A percentile compares a stretch with the other conserved stretches of the same genome.
These are phyloP conservation scores for Maconellicoccus hirsutus DNA, from an alignment of 1,140 invertebrate genomes.

Conservation along the genomic window DNA sequence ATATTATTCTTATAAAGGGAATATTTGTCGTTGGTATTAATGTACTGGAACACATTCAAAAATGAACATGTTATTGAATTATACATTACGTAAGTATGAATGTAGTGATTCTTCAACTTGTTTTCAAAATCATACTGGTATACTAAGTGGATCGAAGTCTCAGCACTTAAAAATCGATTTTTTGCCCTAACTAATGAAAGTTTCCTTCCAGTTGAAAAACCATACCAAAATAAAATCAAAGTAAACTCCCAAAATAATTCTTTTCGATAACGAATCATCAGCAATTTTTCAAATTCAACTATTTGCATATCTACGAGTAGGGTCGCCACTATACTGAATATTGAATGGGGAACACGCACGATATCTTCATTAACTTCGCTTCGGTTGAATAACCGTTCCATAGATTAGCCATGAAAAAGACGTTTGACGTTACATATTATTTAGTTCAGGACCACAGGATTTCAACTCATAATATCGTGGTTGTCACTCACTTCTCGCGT, in stretches of 20 bases:
- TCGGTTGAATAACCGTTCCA: not conserved
- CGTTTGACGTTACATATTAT: not conserved
- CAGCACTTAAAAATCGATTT: no score
- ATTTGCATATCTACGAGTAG: not conserved
- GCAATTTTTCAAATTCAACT: not conserved
- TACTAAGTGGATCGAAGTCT: no score
- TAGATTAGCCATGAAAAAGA: not conserved
- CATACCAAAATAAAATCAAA: no score
- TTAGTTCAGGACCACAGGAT: not conserved
- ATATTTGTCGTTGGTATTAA: constrained; percentile 17
- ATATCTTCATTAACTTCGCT: constrained; percentile 4
- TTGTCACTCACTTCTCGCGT: not conserved
- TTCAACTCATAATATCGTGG: not conserved
- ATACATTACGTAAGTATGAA: not conserved
- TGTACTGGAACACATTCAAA: constrained; percentile 18
- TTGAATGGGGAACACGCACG: not conserved
- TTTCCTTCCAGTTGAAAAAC: no score
- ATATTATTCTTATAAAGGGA: constrained; percentile 13
- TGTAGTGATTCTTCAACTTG: not conserved
- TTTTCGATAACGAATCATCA: not conserved
- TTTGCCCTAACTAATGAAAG: no score
- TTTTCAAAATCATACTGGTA: not conserved
- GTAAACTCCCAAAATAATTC: no score
- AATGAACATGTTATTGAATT: constrained; percentile 20
- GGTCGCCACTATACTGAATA: not conserved